Evolutionary conservation across 2,797 vertebrate species (phyloP).

Genomic region (Luscinia megarhynchos): DNA sequence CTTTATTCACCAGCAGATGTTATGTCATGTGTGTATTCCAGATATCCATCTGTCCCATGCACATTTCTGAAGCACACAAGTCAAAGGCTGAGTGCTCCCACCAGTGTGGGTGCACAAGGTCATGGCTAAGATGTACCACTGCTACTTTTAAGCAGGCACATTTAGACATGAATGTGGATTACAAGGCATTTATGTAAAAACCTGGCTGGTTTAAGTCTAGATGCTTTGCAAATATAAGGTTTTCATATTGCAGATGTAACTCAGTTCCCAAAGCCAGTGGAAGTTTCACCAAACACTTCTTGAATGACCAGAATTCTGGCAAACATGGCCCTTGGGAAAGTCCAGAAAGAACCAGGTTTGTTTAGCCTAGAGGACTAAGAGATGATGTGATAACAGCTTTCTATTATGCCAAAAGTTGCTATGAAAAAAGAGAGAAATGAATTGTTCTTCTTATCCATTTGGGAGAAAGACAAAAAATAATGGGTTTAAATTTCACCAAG

Average conservation of each 20-base stretch:
- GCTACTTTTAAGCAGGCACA: background rate
- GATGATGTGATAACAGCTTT: background rate
- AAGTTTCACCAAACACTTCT: background rate
- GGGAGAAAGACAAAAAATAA: constrained; percentile 11
- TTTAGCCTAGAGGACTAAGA: background rate
- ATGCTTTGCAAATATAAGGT: background rate
- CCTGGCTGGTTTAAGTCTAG: background rate
- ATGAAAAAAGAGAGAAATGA: background rate
- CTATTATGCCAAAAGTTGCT: background rate
- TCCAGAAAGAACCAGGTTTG: background rate
- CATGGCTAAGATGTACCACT: background rate
- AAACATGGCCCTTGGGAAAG: background rate
- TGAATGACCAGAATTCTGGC: background rate
- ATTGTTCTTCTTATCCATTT: background rate
- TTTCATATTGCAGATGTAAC: background rate
- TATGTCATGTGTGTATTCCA: background rate
- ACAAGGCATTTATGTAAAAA: background rate
- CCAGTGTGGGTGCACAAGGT: background rate
- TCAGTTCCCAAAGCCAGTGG: background rate
- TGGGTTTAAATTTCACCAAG: background rate
- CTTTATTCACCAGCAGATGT: constrained; percentile 15
- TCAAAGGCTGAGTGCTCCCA: constrained; percentile 21
- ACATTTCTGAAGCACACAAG: background rate
- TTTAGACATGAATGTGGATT: background rate
- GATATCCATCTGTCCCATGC: background rate